These are phyloP conservation scores for Scaptomyza cyrtandrae DNA, from an alignment of 2,888 invertebrate genomes.

Conservation along the genomic window DNA sequence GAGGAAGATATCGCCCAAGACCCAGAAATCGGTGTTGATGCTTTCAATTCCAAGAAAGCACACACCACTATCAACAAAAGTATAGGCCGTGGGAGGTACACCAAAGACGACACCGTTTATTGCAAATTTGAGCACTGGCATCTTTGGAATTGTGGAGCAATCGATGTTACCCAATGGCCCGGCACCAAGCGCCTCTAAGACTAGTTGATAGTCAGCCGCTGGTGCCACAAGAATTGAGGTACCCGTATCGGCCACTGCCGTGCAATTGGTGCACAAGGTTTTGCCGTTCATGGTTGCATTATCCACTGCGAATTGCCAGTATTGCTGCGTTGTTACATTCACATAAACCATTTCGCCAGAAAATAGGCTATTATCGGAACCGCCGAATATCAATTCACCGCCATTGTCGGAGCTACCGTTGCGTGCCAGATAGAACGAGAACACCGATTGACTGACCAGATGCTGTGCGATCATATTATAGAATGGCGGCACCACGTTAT, in stretches of 20 bases:
- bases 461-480: conserved; percentile 94
- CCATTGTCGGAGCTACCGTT: conserved; percentile 89
- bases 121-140: conserved; percentile 91
- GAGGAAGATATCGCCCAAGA: conserved; percentile 98
- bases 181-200: background rate
- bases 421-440: conserved; percentile 95
- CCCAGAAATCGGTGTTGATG: conserved; percentile 93
- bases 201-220: background rate
- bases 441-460: conserved; percentile 89
- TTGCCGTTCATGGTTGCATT: conserved; percentile 85
- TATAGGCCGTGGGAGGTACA: conserved; percentile 92
- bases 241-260: conserved; percentile 96
- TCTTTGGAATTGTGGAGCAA: conserved; percentile 89
- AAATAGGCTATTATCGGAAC: conserved; percentile 94
- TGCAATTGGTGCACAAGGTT: conserved; percentile 85
- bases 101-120: conserved; percentile 90
- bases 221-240: conserved; percentile 94
- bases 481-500: conserved; percentile 94
- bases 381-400: conserved; percentile 95
- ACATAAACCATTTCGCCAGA: conserved; percentile 87
- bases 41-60: conserved; percentile 96
- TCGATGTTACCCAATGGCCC: too few species aligned
- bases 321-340: conserved; percentile 91
- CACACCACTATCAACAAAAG: conserved; percentile 86
- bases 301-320: conserved; percentile 98